Percentiles rank a stretch among this genome's conserved stretches.
Evolutionary conservation across 1,140 invertebrate species (phyloP).

Genomic region (Elysia chlorotica): DNA sequence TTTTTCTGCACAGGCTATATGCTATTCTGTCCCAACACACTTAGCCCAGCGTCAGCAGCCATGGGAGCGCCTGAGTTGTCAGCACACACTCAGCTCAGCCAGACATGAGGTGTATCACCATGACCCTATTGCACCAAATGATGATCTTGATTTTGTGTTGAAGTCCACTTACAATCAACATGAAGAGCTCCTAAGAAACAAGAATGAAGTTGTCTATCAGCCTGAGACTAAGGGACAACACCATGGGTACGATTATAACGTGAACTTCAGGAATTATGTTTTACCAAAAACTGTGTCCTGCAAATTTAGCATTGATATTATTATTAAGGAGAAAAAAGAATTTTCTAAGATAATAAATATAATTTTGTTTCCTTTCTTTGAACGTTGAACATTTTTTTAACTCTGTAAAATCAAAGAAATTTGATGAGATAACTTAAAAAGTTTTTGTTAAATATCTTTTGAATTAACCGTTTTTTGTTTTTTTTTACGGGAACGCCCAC

Average conservation of each 20-base stretch:
- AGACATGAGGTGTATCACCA: slow-evolving; percentile 53
- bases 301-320: no score
- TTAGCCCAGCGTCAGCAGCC: slow-evolving; percentile 55
- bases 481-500: no score
- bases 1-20: slow-evolving; percentile 7
- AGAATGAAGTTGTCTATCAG: slow-evolving; percentile 56
- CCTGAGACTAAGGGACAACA: slow-evolving; percentile 54
- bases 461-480: no score
- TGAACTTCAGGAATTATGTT: no score
- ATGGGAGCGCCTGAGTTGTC: slow-evolving; percentile 56
- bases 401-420: no score
- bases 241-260: slow-evolving; percentile 58
- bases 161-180: slow-evolving; percentile 62
- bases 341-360: no score
- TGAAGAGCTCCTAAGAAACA: slow-evolving; percentile 51
- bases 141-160: slow-evolving; percentile 60
- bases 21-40: slow-evolving; percentile 45
- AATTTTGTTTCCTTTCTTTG: no score
- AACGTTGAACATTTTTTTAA: no score
- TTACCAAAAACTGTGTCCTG: no score
- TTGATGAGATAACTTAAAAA: no score
- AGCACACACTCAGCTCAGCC: slow-evolving; percentile 51
- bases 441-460: no score
- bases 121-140: slow-evolving; percentile 58
- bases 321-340: no score